Conservation (phyloP, 1,140 invertebrate species). For the Grapholita molesta region DNA sequence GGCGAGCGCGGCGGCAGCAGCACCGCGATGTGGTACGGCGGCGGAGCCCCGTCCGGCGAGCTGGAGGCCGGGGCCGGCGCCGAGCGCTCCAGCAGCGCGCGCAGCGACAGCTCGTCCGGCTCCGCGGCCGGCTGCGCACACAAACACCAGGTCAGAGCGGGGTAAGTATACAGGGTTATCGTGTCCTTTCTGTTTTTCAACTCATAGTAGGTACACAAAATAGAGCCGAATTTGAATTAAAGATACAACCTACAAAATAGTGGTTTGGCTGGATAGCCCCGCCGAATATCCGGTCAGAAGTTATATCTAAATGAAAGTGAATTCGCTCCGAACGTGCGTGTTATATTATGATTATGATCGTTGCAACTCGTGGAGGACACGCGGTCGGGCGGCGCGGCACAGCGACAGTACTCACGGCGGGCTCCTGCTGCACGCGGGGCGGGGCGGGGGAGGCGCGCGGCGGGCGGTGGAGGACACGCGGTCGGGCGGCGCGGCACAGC, state of each 20-base stretch:
- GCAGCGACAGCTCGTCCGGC: background rate
- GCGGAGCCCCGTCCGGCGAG: conserved; percentile 63
- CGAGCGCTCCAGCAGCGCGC: background rate
- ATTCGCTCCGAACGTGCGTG: no score
- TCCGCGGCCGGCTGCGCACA: background rate
- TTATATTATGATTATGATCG: no score
- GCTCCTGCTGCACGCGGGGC: background rate
- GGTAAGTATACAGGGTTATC: no score
- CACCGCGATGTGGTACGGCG: conserved; percentile 84
- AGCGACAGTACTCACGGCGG: conserved; percentile 21
- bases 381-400: background rate
- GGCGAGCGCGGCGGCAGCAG: conserved; percentile 79
- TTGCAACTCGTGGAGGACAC: no score
- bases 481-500: conserved; percentile 65
- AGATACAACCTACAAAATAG: no score
- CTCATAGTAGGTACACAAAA: no score
- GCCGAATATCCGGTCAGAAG: no score
- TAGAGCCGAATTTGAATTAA: no score
- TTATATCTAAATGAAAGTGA: no score
- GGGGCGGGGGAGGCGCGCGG: conserved; percentile 34
- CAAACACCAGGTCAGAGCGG: no score
- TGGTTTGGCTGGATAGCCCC: no score
- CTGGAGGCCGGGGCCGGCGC: background rate
- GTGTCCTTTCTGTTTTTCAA: no score
- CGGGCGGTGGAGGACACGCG: conserved; percentile 59